phyloP scores from a whole-genome alignment of 2,888 invertebrate species.

The Hyposoter didymator region DNA sequence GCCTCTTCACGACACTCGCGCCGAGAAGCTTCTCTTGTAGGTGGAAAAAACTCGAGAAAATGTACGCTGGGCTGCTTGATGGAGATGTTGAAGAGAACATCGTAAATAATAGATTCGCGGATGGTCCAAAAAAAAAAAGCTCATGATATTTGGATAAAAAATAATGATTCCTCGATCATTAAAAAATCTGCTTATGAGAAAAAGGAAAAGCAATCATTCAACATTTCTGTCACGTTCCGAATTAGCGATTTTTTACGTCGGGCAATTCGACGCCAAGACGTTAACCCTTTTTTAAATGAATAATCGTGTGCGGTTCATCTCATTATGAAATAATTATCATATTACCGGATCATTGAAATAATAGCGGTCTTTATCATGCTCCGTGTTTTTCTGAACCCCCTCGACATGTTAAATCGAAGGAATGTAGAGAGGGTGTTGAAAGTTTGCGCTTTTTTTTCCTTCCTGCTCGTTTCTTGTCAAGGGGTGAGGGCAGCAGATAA shows the following conservation, averaged over 20 bases:
- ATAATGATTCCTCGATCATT: background rate
- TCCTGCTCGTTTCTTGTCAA: constrained; percentile 29
- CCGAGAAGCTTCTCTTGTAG: constrained; percentile 63
- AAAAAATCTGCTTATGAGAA: background rate
- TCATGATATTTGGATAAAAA: background rate
- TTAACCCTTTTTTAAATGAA: background rate
- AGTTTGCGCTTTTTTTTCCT: constrained; percentile 41
- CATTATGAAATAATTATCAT: constrained; percentile 17
- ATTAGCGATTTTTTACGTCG: background rate
- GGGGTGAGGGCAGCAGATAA: constrained; percentile 28
- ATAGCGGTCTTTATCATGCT: constrained; percentile 21
- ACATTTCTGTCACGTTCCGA: background rate
- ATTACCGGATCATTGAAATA: constrained; percentile 16
- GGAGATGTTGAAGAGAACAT: constrained; percentile 54
- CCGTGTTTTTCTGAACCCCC: constrained; percentile 39
- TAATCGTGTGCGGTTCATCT: constrained; percentile 21
- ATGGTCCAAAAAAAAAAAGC: constrained; percentile 79
- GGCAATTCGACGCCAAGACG: background rate
- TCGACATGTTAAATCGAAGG: constrained; percentile 38
- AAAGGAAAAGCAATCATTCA: background rate
- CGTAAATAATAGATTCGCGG: constrained; percentile 81
- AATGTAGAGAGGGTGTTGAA: constrained; percentile 33
- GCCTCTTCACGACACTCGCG: constrained; percentile 16
- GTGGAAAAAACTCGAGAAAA: constrained; percentile 68
- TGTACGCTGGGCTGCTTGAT: constrained; percentile 49